Evolutionary conservation across 2,888 invertebrate species (phyloP).

Genomic region (Boloria euphrosyne): DNA sequence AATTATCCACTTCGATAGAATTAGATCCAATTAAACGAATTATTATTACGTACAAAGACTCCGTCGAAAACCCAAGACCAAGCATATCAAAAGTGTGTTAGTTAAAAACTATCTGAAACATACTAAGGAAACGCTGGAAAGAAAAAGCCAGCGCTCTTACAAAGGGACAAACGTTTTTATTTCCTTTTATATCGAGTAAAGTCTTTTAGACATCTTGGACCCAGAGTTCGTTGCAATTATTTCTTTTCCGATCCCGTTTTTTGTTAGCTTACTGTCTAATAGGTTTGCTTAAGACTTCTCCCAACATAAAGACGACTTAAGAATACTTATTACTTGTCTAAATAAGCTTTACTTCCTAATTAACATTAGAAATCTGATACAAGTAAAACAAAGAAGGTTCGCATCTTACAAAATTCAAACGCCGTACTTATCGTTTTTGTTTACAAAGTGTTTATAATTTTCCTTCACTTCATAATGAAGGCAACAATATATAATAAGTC

Average conservation of each 20-base stretch:
- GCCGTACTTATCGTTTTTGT: neutral
- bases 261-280: constrained; percentile 62
- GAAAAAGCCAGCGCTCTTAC: constrained; percentile 28
- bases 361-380: constrained; percentile 41
- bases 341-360: constrained; percentile 60
- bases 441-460: neutral
- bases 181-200: constrained; percentile 37
- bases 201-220: constrained; percentile 35
- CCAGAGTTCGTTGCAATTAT: constrained; percentile 49
- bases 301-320: constrained; percentile 74
- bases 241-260: constrained; percentile 59
- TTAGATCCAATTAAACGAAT: neutral
- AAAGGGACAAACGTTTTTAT: constrained; percentile 37
- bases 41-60: neutral
- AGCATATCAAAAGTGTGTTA: constrained; percentile 17
- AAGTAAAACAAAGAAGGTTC: constrained; percentile 14
- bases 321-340: constrained; percentile 72
- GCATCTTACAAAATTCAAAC: constrained; percentile 4
- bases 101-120: constrained; percentile 20
- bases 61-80: neutral
- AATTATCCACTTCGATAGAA: too few relatives aligned
- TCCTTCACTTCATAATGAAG: too few relatives aligned
- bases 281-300: constrained; percentile 56
- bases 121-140: constrained; percentile 23
- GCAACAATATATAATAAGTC: too few relatives aligned